phyloP scores from a whole-genome alignment of 2,888 invertebrate genomes.

The Candidula unifasciata region DNA sequence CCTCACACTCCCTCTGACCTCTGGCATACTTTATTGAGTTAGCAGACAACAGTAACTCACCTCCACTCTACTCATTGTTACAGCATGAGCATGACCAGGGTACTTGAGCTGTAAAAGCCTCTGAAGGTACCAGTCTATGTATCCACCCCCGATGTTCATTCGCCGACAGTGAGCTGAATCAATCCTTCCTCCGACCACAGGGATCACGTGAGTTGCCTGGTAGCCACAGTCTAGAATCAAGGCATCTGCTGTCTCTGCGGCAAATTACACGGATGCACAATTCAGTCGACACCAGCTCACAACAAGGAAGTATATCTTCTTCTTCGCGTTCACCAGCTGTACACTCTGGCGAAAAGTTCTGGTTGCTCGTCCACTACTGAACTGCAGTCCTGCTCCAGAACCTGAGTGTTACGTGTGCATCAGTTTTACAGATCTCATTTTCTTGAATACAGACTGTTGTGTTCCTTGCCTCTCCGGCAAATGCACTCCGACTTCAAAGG shows the following conservation, averaged over 20 bases:
- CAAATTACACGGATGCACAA: background rate
- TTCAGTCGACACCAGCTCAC: background rate
- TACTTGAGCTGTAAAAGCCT: constrained; percentile 93
- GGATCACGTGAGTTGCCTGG: constrained; percentile 91
- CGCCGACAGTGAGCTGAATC: constrained; percentile 86
- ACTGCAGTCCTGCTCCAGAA: no score
- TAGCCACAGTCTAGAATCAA: constrained; percentile 91
- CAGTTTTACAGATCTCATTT: no score
- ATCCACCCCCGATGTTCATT: constrained; percentile 91
- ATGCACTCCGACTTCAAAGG: no score
- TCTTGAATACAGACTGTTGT: no score
- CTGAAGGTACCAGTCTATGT: constrained; percentile 90
- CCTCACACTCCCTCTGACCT: no score
- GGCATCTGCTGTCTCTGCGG: constrained; percentile 79
- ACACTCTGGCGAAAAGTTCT: no score
- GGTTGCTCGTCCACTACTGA: no score
- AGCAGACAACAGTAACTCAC: constrained; percentile 76
- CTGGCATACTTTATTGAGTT: no score
- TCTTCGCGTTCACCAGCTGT: no score
- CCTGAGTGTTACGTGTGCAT: no score
- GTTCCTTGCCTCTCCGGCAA: no score
- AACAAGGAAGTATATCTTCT: no score
- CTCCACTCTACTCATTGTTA: constrained; percentile 91
- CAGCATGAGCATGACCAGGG: constrained; percentile 91
- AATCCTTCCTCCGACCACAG: constrained; percentile 84